phyloP scores from a whole-genome alignment of 2,113 vertebrate species.

The Vicugna pacos region DNA sequence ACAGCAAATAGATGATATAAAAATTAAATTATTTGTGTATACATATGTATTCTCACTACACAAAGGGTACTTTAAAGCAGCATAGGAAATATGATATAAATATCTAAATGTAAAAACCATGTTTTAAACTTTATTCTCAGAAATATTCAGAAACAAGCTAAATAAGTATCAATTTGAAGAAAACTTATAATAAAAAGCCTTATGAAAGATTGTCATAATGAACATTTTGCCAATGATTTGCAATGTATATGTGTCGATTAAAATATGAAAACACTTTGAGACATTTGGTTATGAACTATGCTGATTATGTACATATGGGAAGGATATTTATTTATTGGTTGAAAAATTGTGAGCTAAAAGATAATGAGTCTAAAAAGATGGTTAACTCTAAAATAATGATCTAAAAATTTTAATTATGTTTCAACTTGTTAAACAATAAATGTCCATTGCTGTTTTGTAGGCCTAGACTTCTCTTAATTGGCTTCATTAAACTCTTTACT shows the following conservation, averaged over 20 bases:
- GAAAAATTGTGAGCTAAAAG: not conserved
- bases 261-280: not conserved
- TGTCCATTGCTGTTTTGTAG: not conserved
- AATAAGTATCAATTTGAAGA: not conserved
- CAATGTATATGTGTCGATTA: not conserved
- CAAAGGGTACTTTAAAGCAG: not conserved
- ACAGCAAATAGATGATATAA: not conserved
- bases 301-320: not conserved
- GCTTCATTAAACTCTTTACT: not conserved
- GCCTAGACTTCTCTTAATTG: not conserved
- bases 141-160: constrained; percentile 12
- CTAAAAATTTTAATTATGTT: not conserved
- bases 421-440: not conserved
- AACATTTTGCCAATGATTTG: not conserved
- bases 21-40: not conserved
- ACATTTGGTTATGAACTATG: not conserved
- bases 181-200: not conserved
- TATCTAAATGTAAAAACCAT: not conserved
- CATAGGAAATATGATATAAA: not conserved
- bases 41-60: not conserved
- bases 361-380: not conserved
- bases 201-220: not conserved
- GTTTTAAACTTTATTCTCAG: not conserved
- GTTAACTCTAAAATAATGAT: not conserved
- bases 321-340: not conserved